Base-by-base conservation (phyloP, 2,113 vertebrate species). In the Baryphthengus martii region DNA sequence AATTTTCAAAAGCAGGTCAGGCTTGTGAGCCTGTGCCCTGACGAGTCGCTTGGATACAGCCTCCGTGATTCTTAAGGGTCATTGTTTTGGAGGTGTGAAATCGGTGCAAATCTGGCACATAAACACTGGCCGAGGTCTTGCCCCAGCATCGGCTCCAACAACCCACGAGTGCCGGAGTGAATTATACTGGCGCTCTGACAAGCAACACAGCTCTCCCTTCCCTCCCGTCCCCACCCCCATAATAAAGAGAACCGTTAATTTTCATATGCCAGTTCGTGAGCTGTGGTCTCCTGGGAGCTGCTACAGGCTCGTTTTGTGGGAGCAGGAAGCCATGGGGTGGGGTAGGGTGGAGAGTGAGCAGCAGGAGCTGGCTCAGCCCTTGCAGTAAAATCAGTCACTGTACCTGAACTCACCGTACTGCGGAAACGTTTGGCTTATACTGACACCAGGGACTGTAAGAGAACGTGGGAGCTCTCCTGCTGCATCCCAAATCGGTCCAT, bases 251-350 rank as follows among this genome's bases (percentile, higher is more conserved):
- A 40, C 65, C 9, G 2, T 92, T 90, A 80, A 95, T 95, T 90
- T 92, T 95, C 68, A 68, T 56, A 0, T 12, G 44, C 74, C 71
- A 76, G 0, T 61, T 88, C 65, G 71, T 61, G 88, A 65, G 2
- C 66, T 85, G 73, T 59, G 70, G 5, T 68, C 85, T 89, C 74
- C 81, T 56, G 85, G 93, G 91, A 92, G 84, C 68, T 90, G 37
- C 68, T 79, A 0, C 62, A 39, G 1, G 0, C 31, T 89, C 45
- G 5, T 66, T 73, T 39, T 3, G 1, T 18, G 72, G 76, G 37
- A 94, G 81, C 35, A 85, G 74, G 72, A 65, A 82, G 42, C 81
- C 20, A 0, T 18, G 68, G 56, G 72, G 65, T 0, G 29, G 49
- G 49, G n/a, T 1, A 24, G 31, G n/a, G n/a, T 49, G 74, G 55